A percentile compares a stretch with the other conserved stretches of the same genome.
phyloP scores from a whole-genome alignment of 1,140 invertebrate species.

The Aphis gossypii region DNA sequence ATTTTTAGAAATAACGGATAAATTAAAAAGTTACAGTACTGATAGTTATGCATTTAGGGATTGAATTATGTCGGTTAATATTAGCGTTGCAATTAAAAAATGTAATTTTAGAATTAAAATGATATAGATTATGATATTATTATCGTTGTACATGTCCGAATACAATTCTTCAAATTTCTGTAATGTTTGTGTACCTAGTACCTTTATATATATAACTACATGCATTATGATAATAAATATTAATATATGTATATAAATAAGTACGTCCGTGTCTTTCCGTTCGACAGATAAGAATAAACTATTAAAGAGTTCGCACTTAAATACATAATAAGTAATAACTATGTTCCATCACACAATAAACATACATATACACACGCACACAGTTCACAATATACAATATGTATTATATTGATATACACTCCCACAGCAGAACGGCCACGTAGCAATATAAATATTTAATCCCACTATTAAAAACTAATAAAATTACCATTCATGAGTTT shows the following conservation, averaged over 20 bases:
- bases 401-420: too few relatives aligned
- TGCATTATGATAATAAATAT: neutral
- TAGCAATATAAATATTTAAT: neutral
- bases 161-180: neutral
- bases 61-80: neutral
- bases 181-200: neutral
- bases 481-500: neutral
- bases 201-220: too few relatives aligned
- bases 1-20: too few relatives aligned
- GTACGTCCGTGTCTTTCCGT: too few relatives aligned
- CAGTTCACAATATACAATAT: neutral
- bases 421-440: too few relatives aligned
- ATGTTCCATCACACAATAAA: neutral
- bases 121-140: neutral
- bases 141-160: too few relatives aligned
- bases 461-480: neutral
- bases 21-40: neutral
- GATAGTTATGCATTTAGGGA: neutral
- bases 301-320: too few relatives aligned
- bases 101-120: neutral
- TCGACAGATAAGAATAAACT: too few relatives aligned
- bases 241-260: too few relatives aligned
- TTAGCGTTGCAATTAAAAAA: neutral
- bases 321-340: neutral
- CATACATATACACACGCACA: neutral